phyloP scores from a whole-genome alignment of 2,888 invertebrate genomes.

The Augochlorella aurata region DNA sequence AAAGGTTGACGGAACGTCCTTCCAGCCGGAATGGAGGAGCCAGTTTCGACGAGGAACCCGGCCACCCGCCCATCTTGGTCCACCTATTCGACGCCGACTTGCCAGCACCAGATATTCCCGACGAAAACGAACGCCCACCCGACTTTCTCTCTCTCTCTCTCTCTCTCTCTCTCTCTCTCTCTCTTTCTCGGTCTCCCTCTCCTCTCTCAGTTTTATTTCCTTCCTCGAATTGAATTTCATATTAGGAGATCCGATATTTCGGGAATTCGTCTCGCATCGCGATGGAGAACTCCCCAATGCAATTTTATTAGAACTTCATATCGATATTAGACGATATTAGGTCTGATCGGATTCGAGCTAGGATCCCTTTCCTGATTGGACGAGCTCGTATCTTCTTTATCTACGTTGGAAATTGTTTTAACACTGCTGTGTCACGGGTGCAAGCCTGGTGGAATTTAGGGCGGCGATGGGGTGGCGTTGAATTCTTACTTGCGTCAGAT shows the following conservation, averaged over 20 bases:
- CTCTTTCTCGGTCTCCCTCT: too few relatives aligned
- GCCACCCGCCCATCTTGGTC: constrained; percentile 54
- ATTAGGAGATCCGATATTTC: constrained; percentile 47
- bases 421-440: too few relatives aligned
- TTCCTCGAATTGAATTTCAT: constrained; percentile 74
- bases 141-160: constrained; percentile 15
- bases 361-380: neutral
- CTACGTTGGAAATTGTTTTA: too few relatives aligned
- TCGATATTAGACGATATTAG: neutral
- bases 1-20: constrained; percentile 63
- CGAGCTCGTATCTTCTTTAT: too few relatives aligned
- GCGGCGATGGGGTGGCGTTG: too few relatives aligned
- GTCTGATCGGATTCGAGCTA: neutral
- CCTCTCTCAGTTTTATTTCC: constrained; percentile 58
- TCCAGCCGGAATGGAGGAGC: constrained; percentile 41
- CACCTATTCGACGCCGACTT: constrained; percentile 52
- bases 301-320: neutral
- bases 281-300: neutral
- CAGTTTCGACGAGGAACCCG: constrained; percentile 40
- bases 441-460: too few relatives aligned
- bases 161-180: neutral
- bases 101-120: constrained; percentile 45
- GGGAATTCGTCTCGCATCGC: neutral
- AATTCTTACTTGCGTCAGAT: too few relatives aligned
- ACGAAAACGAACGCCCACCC: constrained; percentile 57